Evolutionary conservation across 1,140 invertebrate species (phyloP), one percentile per base, ranked within the genome.

Genomic region (Hycleus cichorii): DNA sequence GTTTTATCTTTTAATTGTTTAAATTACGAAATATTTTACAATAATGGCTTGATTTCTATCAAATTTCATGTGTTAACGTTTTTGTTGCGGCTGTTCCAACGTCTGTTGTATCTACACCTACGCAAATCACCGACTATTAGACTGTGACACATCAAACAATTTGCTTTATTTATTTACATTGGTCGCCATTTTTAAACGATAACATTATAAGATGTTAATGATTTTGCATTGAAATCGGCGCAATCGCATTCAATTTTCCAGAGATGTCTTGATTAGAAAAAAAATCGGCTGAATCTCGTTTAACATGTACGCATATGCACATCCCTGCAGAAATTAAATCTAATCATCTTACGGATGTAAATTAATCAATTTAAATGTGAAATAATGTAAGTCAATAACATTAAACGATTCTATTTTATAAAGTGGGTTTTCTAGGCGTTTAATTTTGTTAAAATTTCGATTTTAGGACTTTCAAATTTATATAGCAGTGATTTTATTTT

Each of bases 141-240:
- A 18, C 18, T 18, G 18, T 18, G 18, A 18, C 18, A 18, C 18
- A 18, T 18, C 18, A 18, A 18, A 18, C 18, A 18, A 18, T 18
- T 18, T 18, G 18, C 18, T 18, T 18, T 18, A 18, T 18, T 18
- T 18, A 18, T 18, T 18, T 18, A 18, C 18, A 18, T 18, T 1
- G 18, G 18, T 18, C 1, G 18, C 18, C 18, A 18, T 18, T 18
- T 18, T 18, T 18, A 2, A n/a, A 39, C 39, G 6, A 39, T 6
- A 39, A 57, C 42, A 57, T 39, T 57, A 42, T 57, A 44, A 57
- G 50, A 57, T 50, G 50, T 57, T 57, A 57, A 57, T 57, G 56
- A 57, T 57, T 57, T 57, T 57, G 44, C 12, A 26, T 44, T 8
- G n/a, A 52, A 32, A 32, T 52, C n/a, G 44, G 56, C 56, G 56